Conservation (phyloP, 2,797 vertebrate genomes). For the Anableps anableps region DNA sequence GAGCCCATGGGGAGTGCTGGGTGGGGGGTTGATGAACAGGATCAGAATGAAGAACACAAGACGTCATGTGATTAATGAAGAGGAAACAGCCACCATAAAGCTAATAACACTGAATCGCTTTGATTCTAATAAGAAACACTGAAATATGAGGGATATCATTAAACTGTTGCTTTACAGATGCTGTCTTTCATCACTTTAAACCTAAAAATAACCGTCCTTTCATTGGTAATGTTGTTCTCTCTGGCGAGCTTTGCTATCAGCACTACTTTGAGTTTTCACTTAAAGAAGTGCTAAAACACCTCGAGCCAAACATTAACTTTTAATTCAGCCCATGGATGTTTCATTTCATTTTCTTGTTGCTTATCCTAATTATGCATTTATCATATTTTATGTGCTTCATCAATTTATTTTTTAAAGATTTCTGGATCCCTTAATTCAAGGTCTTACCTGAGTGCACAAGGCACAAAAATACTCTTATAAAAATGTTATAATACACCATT, state of each 20-base stretch:
- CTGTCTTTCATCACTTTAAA: conserved; percentile 13
- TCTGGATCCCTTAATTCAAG: background rate
- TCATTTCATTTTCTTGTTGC: background rate
- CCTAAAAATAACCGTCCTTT: conserved; percentile 19
- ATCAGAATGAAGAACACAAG: conserved; percentile 26
- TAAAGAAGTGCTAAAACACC: background rate
- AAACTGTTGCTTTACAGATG: conserved; percentile 27
- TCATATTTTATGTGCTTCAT: background rate
- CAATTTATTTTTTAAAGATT: background rate
- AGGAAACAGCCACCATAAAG: conserved; percentile 46
- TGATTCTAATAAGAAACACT: conserved; percentile 3
- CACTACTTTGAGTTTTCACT: conserved; percentile 9
- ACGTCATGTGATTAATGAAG: conserved; percentile 61
- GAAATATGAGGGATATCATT: conserved; percentile 26
- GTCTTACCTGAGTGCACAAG: background rate
- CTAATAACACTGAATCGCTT: conserved; percentile 35
- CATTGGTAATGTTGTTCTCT: conserved; percentile 19
- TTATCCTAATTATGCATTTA: background rate
- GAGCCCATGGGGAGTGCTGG: conserved; percentile 20
- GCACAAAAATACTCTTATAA: background rate
- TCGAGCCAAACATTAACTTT: background rate
- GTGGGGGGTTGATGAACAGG: conserved; percentile 15
- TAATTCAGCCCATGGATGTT: background rate
- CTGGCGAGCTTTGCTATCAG: conserved; percentile 4
- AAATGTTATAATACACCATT: background rate